Base-by-base conservation (phyloP, 2,888 invertebrate genomes). In the Rhogogaster chlorosoma region DNA sequence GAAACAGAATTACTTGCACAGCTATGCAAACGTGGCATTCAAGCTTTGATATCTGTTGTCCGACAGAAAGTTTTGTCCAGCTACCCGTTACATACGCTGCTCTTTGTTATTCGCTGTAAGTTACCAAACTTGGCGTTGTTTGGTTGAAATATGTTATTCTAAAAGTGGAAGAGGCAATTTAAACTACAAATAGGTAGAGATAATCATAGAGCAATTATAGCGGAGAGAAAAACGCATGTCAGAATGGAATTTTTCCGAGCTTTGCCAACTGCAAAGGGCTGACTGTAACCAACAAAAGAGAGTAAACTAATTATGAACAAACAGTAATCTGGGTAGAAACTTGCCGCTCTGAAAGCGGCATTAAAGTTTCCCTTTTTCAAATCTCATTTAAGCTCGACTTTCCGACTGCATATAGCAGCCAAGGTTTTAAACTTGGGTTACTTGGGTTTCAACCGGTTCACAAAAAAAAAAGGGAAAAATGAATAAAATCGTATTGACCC, bases 381-480 rank as follows among this genome's bases (percentile, higher is more conserved):
- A 77, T 77, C 77, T 53, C 77, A 49, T 49, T 77, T 49, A 77
- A 77, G 77, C 77, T 26, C 29, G 53, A 49, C 49, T 29, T 49
- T 42, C 29, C 53, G 36, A 38, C 42, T 77, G 70, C 61, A 53
- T 57, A 86, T 57, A 86, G 84, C 84, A 83, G 84, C 78, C 71
- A 78, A 82, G 75, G 83, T 78, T 87, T 86, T 84, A 86, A 87
- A 87, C 87, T 86, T 87, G 85, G 77, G 86, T 88, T 88, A 87
- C 87, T 86, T 87, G 85, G 77, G 86, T 88, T 88, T 87, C 86
- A 88, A 87, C 88, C 87, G 86, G 87, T 88, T 88, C 85, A 85
- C 84, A 83, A 87, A 26, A 75, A 12, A 45, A 38, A 15, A 45
- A 75, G 5, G 38, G 45, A 45, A 73, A 70, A 70, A 36, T 18